Conservation (phyloP, 2,888 invertebrate genomes). For the Dendrolimus pini region DNA sequence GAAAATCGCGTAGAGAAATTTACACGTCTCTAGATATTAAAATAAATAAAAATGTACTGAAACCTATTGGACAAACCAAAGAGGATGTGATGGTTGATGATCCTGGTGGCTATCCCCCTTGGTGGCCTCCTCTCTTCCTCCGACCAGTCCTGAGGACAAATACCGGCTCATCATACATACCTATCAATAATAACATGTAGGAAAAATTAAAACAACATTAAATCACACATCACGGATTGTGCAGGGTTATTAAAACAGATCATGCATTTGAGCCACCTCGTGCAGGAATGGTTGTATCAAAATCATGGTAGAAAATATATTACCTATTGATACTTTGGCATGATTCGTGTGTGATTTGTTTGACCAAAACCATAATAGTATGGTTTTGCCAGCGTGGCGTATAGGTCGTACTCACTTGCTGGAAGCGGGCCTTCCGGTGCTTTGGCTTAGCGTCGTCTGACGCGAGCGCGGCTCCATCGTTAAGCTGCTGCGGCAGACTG, state of each 20-base stretch:
- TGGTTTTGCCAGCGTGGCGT: too few relatives aligned
- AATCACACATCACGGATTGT: not conserved
- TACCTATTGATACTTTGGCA: not conserved
- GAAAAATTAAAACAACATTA: slow-evolving; percentile 12
- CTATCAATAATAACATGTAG: not conserved
- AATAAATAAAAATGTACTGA: slow-evolving; percentile 7
- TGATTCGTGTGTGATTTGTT: too few relatives aligned
- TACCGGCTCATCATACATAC: too few relatives aligned
- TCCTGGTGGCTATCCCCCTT: slow-evolving; percentile 73
- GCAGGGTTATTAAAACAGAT: slow-evolving; percentile 5
- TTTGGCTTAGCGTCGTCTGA: slow-evolving; percentile 79
- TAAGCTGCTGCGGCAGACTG: slow-evolving; percentile 56
- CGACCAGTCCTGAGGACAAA: slow-evolving; percentile 63
- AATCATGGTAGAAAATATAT: slow-evolving; percentile 10
- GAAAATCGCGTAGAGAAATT: too few relatives aligned
- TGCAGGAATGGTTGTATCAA: slow-evolving; percentile 9
- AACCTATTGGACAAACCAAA: slow-evolving; percentile 48
- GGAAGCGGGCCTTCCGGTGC: slow-evolving; percentile 91
- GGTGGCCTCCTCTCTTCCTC: slow-evolving; percentile 73
- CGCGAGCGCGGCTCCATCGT: slow-evolving; percentile 49
- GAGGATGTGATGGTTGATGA: slow-evolving; percentile 73
- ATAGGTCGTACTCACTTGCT: slow-evolving; percentile 77
- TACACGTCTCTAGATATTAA: not conserved
- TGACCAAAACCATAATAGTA: too few relatives aligned
- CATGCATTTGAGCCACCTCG: slow-evolving; percentile 12